Evolutionary conservation across 2,113 vertebrate genomes (phyloP).

Genomic region (Melanostigma gelatinosum): DNA sequence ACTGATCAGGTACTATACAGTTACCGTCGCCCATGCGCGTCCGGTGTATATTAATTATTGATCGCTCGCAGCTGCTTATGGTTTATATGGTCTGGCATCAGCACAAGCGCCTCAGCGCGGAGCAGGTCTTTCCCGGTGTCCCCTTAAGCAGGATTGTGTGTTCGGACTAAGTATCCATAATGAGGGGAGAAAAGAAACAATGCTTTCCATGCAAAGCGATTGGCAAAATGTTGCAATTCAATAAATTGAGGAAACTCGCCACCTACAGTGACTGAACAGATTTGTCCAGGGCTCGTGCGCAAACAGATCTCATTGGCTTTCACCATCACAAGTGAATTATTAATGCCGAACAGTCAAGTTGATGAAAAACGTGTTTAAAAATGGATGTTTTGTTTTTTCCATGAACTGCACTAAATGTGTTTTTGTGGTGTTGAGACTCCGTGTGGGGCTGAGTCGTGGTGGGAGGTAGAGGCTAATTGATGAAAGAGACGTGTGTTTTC

Average conservation of each 20-base stretch:
- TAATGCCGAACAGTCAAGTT: slow-evolving; percentile 66
- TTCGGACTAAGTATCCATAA: slow-evolving; percentile 60
- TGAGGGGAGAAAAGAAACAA: slow-evolving; percentile 42
- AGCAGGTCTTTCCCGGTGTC: slow-evolving; percentile 51
- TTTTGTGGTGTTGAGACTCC: slow-evolving; percentile 30
- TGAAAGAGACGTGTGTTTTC: slow-evolving; percentile 69
- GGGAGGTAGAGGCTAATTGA: slow-evolving; percentile 71
- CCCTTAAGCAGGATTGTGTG: slow-evolving; percentile 66
- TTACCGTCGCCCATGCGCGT: slow-evolving; percentile 14
- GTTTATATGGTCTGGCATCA: slow-evolving; percentile 37
- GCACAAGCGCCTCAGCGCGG: slow-evolving; percentile 21
- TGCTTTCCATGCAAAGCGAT: slow-evolving; percentile 36
- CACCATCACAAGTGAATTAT: slow-evolving; percentile 69
- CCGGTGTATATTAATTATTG: slow-evolving; percentile 70
- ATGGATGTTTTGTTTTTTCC: slow-evolving; percentile 76
- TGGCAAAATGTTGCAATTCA: slow-evolving; percentile 72
- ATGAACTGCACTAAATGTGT: slow-evolving; percentile 65
- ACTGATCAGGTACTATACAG: background rate
- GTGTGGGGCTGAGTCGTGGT: slow-evolving; percentile 66
- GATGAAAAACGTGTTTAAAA: slow-evolving; percentile 72
- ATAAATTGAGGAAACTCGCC: slow-evolving; percentile 82
- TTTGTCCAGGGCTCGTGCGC: slow-evolving; percentile 24
- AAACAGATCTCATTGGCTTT: slow-evolving; percentile 38
- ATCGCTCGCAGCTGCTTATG: slow-evolving; percentile 75
- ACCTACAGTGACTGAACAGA: slow-evolving; percentile 34